Conservation (phyloP, 2,797 vertebrate genomes). For the Benthosema pterotum region DNA sequence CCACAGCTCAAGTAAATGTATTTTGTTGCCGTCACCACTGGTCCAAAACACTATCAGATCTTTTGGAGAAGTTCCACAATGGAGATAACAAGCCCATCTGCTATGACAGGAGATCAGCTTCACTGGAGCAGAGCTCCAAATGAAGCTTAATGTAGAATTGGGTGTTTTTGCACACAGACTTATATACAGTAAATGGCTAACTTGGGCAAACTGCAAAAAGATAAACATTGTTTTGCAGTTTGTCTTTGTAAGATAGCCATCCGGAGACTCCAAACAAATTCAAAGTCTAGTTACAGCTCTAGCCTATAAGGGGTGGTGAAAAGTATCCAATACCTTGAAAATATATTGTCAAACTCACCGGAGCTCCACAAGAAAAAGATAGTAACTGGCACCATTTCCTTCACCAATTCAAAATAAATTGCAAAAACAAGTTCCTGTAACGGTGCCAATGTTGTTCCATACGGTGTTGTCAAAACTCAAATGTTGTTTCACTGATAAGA, state of each 20-base stretch:
- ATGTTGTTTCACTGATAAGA: not conserved
- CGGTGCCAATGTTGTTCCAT: not conserved
- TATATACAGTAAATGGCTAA: not conserved
- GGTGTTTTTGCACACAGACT: not conserved
- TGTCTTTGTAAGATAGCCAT: no score
- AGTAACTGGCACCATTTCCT: constrained; percentile 35
- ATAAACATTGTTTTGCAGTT: no score
- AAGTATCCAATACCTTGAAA: constrained; percentile 1
- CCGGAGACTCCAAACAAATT: no score
- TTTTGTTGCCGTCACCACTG: no score
- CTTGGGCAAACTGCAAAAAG: not conserved
- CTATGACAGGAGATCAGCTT: constrained; percentile 67
- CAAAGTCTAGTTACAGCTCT: not conserved
- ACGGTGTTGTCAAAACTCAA: not conserved
- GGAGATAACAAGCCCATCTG: constrained; percentile 48
- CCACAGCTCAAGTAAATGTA: no score
- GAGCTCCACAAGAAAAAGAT: constrained; percentile 53
- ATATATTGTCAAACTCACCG: constrained; percentile 52
- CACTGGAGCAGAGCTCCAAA: constrained; percentile 67
- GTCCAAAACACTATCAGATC: no score
- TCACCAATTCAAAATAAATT: not conserved
- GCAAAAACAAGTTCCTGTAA: not conserved
- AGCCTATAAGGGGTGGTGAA: not conserved
- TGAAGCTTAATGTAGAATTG: constrained; percentile 12
- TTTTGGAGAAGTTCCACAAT: no score